These are phyloP conservation scores for Pseudocheirus occidentalis DNA, from an alignment of 2,797 vertebrate genomes.

Conservation along the genomic window DNA sequence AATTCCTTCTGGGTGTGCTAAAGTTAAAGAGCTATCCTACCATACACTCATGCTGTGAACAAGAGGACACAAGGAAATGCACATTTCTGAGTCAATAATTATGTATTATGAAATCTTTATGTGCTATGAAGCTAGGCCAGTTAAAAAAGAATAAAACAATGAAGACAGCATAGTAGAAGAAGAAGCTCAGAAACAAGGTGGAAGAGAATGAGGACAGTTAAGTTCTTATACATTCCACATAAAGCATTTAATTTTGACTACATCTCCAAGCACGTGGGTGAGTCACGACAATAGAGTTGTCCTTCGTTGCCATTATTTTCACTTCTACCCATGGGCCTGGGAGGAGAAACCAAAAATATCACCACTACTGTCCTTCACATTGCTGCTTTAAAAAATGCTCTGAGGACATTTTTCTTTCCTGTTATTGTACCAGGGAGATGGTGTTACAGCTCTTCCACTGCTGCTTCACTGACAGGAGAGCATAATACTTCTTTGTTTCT, in stretches of 20 bases:
- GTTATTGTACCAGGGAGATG: background rate
- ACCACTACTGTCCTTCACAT: background rate
- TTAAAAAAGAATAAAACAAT: background rate
- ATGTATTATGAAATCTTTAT: background rate
- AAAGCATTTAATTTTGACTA: background rate
- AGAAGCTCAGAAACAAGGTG: background rate
- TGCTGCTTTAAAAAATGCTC: background rate
- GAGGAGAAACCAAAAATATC: background rate
- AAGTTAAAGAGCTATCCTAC: background rate
- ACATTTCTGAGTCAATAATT: background rate
- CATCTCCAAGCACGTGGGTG: background rate
- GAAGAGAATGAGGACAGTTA: background rate
- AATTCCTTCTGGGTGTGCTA: background rate
- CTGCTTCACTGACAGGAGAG: background rate
- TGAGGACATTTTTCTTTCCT: background rate
- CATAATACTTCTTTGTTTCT: background rate
- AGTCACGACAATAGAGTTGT: background rate
- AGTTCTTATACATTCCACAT: background rate
- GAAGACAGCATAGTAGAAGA: background rate
- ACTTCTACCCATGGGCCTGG: background rate
- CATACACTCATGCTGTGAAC: background rate
- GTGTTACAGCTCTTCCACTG: background rate
- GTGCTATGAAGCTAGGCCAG: background rate
- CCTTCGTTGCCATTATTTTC: background rate
- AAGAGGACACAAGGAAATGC: background rate